A percentile compares a stretch with the other conserved stretches of the same genome.
Conservation (phyloP, 2,888 invertebrate genomes). For the Trissonchulus latispiculum region DNA sequence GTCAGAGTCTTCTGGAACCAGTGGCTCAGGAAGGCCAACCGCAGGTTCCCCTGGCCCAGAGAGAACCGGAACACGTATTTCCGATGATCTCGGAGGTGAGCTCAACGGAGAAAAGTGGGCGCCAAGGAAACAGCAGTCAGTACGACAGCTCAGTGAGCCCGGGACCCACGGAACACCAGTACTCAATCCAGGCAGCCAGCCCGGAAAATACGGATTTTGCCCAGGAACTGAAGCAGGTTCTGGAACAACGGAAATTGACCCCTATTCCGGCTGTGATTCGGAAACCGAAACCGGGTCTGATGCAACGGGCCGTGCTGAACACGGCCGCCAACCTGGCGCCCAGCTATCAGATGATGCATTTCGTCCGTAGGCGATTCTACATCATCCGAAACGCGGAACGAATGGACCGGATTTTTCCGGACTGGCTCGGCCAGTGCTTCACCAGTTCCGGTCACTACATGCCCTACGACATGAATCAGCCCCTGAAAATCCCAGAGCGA, state of each 20-base stretch:
- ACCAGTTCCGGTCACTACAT: neutral
- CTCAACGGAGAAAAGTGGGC: neutral
- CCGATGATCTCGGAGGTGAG: neutral
- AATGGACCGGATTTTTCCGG: conserved; percentile 9
- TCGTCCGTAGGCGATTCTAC: neutral
- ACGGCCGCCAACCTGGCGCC: neutral
- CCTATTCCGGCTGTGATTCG: neutral
- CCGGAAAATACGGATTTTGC: neutral
- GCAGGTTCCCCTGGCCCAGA: neutral
- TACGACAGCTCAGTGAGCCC: too few species aligned
- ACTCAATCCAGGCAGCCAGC: neutral
- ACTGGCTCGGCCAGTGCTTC: neutral
- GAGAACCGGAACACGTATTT: neutral
- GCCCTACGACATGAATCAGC: conserved; percentile 10
- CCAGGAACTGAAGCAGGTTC: too few species aligned
- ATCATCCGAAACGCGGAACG: conserved; percentile 12
- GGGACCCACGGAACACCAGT: too few species aligned
- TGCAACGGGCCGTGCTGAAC: neutral
- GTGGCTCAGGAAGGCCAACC: neutral
- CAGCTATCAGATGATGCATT: neutral
- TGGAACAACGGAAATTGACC: too few species aligned
- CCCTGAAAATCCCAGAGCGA: neutral
- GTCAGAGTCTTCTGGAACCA: too few species aligned
- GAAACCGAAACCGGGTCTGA: neutral
- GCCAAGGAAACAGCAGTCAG: too few species aligned